Conservation (phyloP, 2,113 vertebrate species). For the Xenus cinereus region DNA sequence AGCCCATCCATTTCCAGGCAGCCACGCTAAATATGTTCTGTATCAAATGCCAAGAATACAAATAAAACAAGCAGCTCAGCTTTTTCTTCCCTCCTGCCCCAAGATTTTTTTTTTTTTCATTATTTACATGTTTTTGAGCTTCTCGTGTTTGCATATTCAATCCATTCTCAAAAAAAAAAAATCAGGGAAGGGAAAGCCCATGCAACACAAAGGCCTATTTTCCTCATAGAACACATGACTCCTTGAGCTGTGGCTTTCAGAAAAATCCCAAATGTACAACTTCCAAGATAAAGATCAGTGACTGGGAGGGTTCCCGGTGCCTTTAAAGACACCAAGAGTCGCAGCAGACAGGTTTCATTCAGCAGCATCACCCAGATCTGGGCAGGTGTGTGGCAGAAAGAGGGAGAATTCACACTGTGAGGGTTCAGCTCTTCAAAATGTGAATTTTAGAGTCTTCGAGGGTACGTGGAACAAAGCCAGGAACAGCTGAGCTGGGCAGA, state of each 20-base stretch:
- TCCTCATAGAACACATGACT: neutral
- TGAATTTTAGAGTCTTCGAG: neutral
- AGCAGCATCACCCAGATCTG: neutral
- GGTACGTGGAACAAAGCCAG: neutral
- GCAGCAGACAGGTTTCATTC: neutral
- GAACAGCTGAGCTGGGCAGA: neutral
- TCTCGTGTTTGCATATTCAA: neutral
- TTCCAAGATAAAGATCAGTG: neutral
- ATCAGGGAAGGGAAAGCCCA: neutral
- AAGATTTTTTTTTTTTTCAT: neutral
- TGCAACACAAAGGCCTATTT: neutral
- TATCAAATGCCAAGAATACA: neutral
- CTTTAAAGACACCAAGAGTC: neutral
- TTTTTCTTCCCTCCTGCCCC: neutral
- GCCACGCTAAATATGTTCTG: neutral
- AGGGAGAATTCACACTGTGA: neutral
- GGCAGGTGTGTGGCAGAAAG: neutral
- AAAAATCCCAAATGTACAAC: neutral
- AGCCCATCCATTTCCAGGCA: neutral
- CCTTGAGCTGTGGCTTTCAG: neutral
- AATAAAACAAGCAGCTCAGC: neutral
- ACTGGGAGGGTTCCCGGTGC: neutral
- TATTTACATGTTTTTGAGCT: neutral
- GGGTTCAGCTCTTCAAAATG: neutral
- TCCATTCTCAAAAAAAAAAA: neutral